phyloP scores from a whole-genome alignment of 2,113 vertebrate genomes.

The Kryptolebias marmoratus region DNA sequence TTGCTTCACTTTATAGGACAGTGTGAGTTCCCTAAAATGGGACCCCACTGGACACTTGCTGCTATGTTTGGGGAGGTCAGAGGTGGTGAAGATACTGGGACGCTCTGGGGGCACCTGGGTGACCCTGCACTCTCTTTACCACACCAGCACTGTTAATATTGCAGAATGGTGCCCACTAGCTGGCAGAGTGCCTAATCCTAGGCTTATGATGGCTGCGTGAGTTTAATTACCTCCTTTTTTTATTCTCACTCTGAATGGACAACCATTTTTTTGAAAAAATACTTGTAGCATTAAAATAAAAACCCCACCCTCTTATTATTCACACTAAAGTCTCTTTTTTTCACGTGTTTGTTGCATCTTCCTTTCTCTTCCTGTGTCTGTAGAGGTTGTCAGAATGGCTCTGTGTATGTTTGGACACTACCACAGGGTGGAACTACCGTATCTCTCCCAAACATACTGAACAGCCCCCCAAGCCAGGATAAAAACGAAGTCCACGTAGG shows the following conservation, averaged over 20 bases:
- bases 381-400: constrained; percentile 85
- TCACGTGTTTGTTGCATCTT: not conserved
- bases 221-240: constrained; percentile 45
- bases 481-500: constrained; percentile 74
- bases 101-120: constrained; percentile 72
- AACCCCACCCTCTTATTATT: not conserved
- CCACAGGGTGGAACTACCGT: constrained; percentile 79
- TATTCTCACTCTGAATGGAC: not conserved
- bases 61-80: constrained; percentile 78
- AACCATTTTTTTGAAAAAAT: too few relatives aligned
- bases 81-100: constrained; percentile 80
- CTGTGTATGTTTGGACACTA: constrained; percentile 83
- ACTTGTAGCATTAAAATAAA: not conserved
- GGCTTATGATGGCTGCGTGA: constrained; percentile 83
- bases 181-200: constrained; percentile 75
- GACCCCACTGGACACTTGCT: constrained; percentile 84
- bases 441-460: constrained; percentile 72
- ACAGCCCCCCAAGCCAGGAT: constrained; percentile 62
- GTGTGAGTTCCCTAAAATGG: constrained; percentile 78
- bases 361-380: constrained; percentile 14
- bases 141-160: constrained; percentile 73
- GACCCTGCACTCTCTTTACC: constrained; percentile 78
- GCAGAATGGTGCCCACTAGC: constrained; percentile 81
- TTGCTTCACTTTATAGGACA: constrained; percentile 66
- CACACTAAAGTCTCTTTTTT: not conserved